Conservation (phyloP, 1,140 invertebrate genomes). For the Drosophila miranda region DNA sequence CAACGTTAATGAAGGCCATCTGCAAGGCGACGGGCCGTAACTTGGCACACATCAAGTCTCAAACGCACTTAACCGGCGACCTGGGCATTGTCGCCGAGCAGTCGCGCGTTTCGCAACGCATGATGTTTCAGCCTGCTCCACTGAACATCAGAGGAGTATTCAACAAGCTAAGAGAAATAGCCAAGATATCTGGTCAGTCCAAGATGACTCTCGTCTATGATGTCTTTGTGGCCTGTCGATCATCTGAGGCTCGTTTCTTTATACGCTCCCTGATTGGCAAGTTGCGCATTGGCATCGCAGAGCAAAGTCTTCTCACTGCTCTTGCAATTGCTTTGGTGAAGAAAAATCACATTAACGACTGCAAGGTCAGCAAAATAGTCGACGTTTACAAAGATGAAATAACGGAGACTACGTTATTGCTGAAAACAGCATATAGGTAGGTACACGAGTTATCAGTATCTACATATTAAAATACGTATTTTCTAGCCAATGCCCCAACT, state of each 20-base stretch:
- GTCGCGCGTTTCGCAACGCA: conserved; percentile 93
- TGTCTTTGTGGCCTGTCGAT: conserved; percentile 96
- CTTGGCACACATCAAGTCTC: conserved; percentile 92
- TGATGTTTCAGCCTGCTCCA: conserved; percentile 91
- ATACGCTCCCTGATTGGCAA: conserved; percentile 95
- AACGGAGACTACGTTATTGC: conserved; percentile 89
- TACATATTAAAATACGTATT: neutral
- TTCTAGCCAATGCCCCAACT: conserved; percentile 96
- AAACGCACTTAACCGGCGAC: conserved; percentile 92
- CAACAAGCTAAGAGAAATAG: conserved; percentile 94
- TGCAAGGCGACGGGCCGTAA: conserved; percentile 95
- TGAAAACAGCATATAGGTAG: conserved; percentile 97
- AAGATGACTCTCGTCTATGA: conserved; percentile 94
- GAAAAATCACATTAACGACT: conserved; percentile 86
- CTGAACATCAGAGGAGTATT: conserved; percentile 90
- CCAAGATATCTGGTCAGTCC: conserved; percentile 89
- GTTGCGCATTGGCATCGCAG: conserved; percentile 97
- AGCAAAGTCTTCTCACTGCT: conserved; percentile 97
- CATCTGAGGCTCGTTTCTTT: conserved; percentile 95
- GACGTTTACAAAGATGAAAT: conserved; percentile 87
- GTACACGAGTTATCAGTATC: conserved; percentile 20
- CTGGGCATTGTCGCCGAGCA: conserved; percentile 96
- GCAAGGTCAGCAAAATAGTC: conserved; percentile 86
- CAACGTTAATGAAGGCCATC: conserved; percentile 96
- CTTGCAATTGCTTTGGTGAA: conserved; percentile 90